Percentiles rank a stretch among this genome's conserved stretches.
Conservation (phyloP, 2,888 invertebrate genomes). For the Thyatira batis region DNA sequence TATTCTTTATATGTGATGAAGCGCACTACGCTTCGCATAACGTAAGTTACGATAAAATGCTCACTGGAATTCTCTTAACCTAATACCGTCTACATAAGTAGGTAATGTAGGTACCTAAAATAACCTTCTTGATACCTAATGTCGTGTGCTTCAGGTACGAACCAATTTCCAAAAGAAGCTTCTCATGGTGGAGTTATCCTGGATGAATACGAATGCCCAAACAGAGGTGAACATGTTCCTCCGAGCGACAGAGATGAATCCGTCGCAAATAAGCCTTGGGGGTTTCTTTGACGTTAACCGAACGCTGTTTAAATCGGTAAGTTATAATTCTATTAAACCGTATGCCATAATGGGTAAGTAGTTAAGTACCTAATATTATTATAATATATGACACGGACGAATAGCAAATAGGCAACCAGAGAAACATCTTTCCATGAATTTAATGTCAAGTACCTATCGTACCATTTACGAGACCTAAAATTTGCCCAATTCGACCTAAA, state of each 20-base stretch:
- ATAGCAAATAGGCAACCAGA: no score
- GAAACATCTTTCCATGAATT: no score
- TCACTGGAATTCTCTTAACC: no score
- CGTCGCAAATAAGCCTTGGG: conserved; percentile 87
- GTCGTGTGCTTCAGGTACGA: conserved; percentile 70
- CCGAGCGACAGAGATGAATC: conserved; percentile 89
- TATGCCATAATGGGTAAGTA: no score
- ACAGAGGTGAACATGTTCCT: conserved; percentile 90
- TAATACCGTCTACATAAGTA: no score
- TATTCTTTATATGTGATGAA: conserved; percentile 89
- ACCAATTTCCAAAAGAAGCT: conserved; percentile 89
- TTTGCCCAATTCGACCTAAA: no score
- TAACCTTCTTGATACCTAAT: no score
- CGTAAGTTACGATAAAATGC: conserved; percentile 68
- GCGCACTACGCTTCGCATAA: conserved; percentile 88
- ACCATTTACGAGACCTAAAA: no score
- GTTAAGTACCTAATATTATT: no score
- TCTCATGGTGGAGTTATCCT: conserved; percentile 86
- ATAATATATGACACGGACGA: no score
- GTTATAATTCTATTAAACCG: conserved; percentile 18
- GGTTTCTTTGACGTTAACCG: conserved; percentile 89
- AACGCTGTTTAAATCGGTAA: conserved; percentile 87
- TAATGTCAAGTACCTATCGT: no score
- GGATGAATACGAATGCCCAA: conserved; percentile 90
- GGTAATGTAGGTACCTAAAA: no score